Base-by-base conservation (phyloP, 2,888 invertebrate species). In the Hofmannophila pseudospretella region DNA sequence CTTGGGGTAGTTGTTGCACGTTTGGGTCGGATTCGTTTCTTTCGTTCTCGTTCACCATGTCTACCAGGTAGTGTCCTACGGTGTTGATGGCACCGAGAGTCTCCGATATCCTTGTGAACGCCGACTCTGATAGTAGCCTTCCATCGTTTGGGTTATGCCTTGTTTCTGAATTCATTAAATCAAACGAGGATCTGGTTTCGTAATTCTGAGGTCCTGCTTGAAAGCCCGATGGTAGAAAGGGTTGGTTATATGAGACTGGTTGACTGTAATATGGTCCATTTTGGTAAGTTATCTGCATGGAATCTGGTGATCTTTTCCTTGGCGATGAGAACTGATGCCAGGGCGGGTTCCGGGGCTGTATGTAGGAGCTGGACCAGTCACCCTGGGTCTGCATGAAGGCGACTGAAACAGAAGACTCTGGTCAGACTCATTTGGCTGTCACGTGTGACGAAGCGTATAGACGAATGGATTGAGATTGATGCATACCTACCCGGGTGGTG, bases 11-110 rank as follows among this genome's bases (percentile, higher is more conserved):
- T 37, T 75, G 75, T 41, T 80, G 69, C 8, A 85, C 44, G 35
- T 80, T 82, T 0, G 82, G 75, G 39, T 84, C 78, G 3, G 78
- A 65, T 48, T 78, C 79, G 40, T 80, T 76, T 39, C 80, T 75
- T 35, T 88, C 82, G 38, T 81, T 75, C 20, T 86, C 86, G 34
- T 76, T 87, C 1, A 88, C 95, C 89, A 94, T 94, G 57, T 95
- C 95, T 0, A 96, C 94, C 47, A 96, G 88, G 64, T 94, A 94
- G 63, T 93, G 91, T 0, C 96, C 96, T 0, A 96, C 93, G 1
- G 95, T 95, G 51, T 96, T 96, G 9, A 96, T 88, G 2, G 96
- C 96, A 20, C 95, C 95, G 22, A 90, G 62, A 1, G 90, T 91
- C 66, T 91, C 91, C 0, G 91, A 90, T 56, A 91, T 90, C 49